Evolutionary conservation across 2,113 vertebrate species (phyloP), one percentile per base, ranked within the genome.

Genomic region (Antigone vipio): DNA sequence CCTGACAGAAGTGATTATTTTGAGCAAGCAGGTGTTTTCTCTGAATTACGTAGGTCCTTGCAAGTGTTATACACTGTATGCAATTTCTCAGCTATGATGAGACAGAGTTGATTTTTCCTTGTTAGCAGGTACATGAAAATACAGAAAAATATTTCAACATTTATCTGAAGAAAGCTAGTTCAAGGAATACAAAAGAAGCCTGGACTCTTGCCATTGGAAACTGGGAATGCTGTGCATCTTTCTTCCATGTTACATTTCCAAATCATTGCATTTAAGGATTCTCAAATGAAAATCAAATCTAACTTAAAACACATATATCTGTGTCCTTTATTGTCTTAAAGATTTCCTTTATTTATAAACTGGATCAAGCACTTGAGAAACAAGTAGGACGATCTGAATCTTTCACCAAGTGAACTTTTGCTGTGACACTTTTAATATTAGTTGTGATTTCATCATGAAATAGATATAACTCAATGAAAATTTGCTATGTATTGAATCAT

Each of bases 361-460:
- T 74, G 16, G 23, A 63, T 71, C 66, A 40, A 58, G 32, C n/a
- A 38, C 34, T 63, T 60, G 47, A 52, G 35, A 83, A 85, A 72
- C 30, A 78, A 85, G 23, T 29, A 76, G 38, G 38, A 68, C 6
- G 88, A 86, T 77, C 47, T 75, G 44, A 76, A 88, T 9, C 30
- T 84, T 86, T 78, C 34, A 84, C 34, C 32, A 53, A 55, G 82
- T 79, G 55, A 52, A 21, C 35, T 56, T 87, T 71, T 96, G 23
- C 59, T 86, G 85, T 80, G 29, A 69, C 85, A 19, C 8, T 74
- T 96, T 72, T 67, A 52, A 58, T 89, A 81, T 74, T 32, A 74
- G 34, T 82, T 92, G 55, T 92, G 67, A 72, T 91, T 91, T 95
- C 23, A 88, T 59, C 44, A 30, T 77, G 82, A 90, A 96, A 83